Base-by-base conservation (phyloP, 1,140 invertebrate genomes). In the Diachasmimorpha longicaudata region DNA sequence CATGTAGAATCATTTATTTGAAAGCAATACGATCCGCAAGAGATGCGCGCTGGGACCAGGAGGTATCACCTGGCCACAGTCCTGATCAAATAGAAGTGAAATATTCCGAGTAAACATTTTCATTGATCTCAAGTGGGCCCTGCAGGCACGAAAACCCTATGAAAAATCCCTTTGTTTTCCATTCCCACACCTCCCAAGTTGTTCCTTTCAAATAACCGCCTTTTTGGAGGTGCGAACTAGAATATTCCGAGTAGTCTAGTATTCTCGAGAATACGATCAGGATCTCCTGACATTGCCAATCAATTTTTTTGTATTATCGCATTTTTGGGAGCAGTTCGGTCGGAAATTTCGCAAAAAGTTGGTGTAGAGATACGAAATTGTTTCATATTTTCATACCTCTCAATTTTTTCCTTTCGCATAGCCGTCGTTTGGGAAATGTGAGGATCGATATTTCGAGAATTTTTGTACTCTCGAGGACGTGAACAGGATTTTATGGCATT, bases 31-130 rank as follows among this genome's bases (percentile, higher is more conserved):
- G 48, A 55, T 13, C 14, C 19, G 4, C 19, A 13, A 80, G 71
- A 77, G 72, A 31, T n/a, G 79, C 72, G 69, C 70, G 67, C n/a
- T 31, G 67, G 68, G 78, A 73, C n/a, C n/a, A n/a, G n/a, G n/a
- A n/a, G n/a, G n/a, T n/a, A 86, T 85, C 86, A 88, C 85, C 86
- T 87, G 85, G 83, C 83, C 25, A 25, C 25, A 10, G 79, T 87
- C 86, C 86, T 86, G 85, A 88, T 88, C 86, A 88, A 88, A 88
- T 82, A 87, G 69, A 80, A 79, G 83, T 78, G 81, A 84, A 68
- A 68, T 42, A 85, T 81, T 81, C 79, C 82, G 82, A 79, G 79
- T 79, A 84, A 85, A 84, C 81, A 82, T 72, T 81, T 44, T 74
- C 74, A 81, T 73, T 75, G 77, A 71, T 74, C 66, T 75, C 76